Percentiles rank a stretch among this genome's conserved stretches.
phyloP scores from a whole-genome alignment of 2,797 vertebrate species.

The Catharus ustulatus region DNA sequence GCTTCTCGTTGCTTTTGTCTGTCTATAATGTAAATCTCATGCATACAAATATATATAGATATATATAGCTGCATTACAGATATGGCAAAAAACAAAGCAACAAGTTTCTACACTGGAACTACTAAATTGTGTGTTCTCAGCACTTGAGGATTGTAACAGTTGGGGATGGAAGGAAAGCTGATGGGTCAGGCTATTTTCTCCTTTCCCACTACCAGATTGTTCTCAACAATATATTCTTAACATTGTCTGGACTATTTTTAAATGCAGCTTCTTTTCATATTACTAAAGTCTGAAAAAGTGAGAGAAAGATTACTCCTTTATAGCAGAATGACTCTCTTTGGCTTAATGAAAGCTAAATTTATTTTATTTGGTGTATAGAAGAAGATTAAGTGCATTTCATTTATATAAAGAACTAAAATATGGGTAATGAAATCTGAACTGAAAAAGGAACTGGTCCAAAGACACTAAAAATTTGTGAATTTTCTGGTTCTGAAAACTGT shows the following conservation, averaged over 20 bases:
- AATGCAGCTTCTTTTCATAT: slow-evolving; percentile 4
- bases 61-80: not conserved
- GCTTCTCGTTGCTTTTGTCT: not conserved
- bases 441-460: not conserved
- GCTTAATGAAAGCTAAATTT: not conserved
- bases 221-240: not conserved
- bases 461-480: not conserved
- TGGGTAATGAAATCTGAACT: not conserved
- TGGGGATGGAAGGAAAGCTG: not conserved
- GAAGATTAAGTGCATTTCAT: not conserved
- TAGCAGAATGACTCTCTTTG: not conserved
- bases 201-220: not conserved
- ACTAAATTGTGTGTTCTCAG: not conserved
- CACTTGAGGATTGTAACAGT: not conserved
- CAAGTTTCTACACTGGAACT: not conserved
- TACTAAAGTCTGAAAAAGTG: not conserved
- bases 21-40: not conserved
- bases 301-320: not conserved
- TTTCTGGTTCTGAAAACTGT: not conserved
- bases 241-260: not conserved
- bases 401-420: slow-evolving; percentile 17
- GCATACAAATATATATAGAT: not conserved
- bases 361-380: not conserved
- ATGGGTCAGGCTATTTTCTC: not conserved
- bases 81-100: not conserved